Percentiles rank a stretch among this genome's conserved stretches.
These are phyloP conservation scores for Semicossyphus pulcher DNA, from an alignment of 2,113 vertebrate species.

Conservation along the genomic window DNA sequence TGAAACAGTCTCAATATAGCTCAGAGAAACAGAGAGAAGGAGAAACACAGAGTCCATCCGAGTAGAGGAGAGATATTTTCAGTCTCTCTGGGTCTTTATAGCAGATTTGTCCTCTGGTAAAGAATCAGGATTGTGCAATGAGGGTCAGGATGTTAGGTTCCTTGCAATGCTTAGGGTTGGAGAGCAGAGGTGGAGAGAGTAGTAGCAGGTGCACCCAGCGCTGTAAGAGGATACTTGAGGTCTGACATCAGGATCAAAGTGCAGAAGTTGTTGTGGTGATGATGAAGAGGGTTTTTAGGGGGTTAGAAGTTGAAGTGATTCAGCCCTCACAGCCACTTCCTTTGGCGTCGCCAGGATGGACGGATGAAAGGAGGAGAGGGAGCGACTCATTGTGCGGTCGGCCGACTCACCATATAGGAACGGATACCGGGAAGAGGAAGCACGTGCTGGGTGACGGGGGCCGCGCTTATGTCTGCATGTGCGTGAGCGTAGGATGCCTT, in stretches of 20 bases:
- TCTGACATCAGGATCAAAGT: constrained; percentile 30
- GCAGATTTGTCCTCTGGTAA: neutral
- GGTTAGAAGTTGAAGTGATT: constrained; percentile 58
- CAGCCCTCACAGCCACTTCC: constrained; percentile 52
- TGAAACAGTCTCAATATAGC: constrained; percentile 19
- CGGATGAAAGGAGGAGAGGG: constrained; percentile 45
- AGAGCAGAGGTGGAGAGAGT: neutral
- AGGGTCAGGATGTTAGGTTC: constrained; percentile 41
- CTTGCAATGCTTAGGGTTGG: neutral
- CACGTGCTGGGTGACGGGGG: constrained; percentile 32
- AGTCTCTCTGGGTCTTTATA: neutral
- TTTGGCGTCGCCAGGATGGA: constrained; percentile 43
- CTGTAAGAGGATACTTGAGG: constrained; percentile 7
- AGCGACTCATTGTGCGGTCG: constrained; percentile 67
- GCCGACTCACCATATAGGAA: constrained; percentile 65
- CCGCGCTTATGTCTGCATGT: neutral
- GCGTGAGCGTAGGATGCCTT: constrained; percentile 2
- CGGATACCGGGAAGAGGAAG: constrained; percentile 49
- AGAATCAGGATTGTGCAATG: constrained; percentile 9
- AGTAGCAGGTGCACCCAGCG: constrained; percentile 20
- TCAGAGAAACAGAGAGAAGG: constrained; percentile 12
- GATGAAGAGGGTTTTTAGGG: constrained; percentile 22
- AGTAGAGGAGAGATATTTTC: constrained; percentile 23
- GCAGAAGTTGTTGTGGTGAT: neutral
- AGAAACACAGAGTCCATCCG: neutral